phyloP scores from a whole-genome alignment of 2,797 vertebrate genomes.

The Acanthornis magna region DNA sequence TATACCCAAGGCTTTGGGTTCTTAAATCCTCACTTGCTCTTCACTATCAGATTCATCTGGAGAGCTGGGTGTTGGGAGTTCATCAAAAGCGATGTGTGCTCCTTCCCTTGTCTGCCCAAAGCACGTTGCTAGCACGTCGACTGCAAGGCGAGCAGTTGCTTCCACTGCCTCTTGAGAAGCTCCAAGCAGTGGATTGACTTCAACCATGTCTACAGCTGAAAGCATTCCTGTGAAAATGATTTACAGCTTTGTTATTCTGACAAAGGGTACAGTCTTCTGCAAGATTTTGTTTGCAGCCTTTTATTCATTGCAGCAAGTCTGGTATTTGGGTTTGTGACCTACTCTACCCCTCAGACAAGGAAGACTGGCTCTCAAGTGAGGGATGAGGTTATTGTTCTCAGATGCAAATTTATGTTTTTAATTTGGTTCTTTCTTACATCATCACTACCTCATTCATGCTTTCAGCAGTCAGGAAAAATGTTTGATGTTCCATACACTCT shows the following conservation, averaged over 20 bases:
- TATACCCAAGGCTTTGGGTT: not conserved
- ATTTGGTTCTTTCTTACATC: not conserved
- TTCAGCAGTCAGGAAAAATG: not conserved
- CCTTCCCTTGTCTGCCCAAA: conserved; percentile 93
- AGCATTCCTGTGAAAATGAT: conserved; percentile 82
- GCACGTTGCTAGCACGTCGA: conserved; percentile 90
- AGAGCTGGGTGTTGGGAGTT: conserved; percentile 78
- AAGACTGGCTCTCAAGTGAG: not conserved
- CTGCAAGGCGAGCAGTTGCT: conserved; percentile 85
- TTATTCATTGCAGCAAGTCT: not conserved
- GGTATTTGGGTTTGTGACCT: not conserved
- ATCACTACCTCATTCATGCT: not conserved
- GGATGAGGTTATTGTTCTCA: not conserved
- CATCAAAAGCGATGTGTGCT: conserved; percentile 77
- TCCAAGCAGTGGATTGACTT: conserved; percentile 91
- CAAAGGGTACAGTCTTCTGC: not conserved
- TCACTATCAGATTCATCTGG: conserved; percentile 79
- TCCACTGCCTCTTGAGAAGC: conserved; percentile 84
- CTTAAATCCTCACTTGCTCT: conserved; percentile 78
- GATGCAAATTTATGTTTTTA: not conserved
- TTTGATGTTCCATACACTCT: not conserved
- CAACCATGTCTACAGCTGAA: conserved; percentile 93
- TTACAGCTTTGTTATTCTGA: not conserved
- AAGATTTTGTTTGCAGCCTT: not conserved
- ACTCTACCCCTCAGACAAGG: not conserved